Base-by-base conservation (phyloP, 1,140 invertebrate genomes). In the Oscheius sp. region DNA sequence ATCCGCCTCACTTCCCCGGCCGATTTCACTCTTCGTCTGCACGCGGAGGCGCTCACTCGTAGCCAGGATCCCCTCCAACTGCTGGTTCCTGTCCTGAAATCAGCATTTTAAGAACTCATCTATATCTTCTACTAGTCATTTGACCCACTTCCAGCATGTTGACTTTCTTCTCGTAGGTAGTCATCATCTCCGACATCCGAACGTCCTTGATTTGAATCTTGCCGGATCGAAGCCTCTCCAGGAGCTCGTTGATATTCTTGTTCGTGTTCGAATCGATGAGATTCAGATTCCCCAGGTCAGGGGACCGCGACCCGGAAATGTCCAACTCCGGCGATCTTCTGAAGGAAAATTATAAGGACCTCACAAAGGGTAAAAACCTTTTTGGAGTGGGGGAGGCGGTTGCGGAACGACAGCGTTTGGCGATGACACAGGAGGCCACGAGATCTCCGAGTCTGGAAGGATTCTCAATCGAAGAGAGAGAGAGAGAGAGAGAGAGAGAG, bases 131-230 rank as follows among this genome's bases (percentile, higher is more conserved):
- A n/a, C n/a, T n/a, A n/a, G n/a, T n/a, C n/a, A n/a, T n/a, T n/a
- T n/a, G n/a, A n/a, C n/a, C n/a, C n/a, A n/a, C n/a, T n/a, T n/a
- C n/a, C n/a, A 75, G 28, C 68, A 76, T 65, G 15, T 32, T 26
- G 26, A 76, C 34, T 42, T 76, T 76, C n/a, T 49, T 59, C 26
- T 76, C 75, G 38, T 74, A 76, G 1, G 70, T 66, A 1, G 59
- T 42, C 1, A 75, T n/a, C 3, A 76, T 15, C n/a, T 76, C 64
- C 2, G 63, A 62, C 13, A 58, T 68, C 32, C 64, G 67, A 4
- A 58, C 38, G 64, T 76, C 71, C 68, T 75, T 75, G 29, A 75
- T 23, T 46, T 34, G 46, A 36, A 7, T 34, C 45, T 34, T 61
- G 23, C 36, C 70, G 31, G 3, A 20, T 61, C 49, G 32, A 34